A percentile compares a stretch with the other conserved stretches of the same genome.
phyloP scores from a whole-genome alignment of 2,113 vertebrate genomes.

The Alexandromys fortis region DNA sequence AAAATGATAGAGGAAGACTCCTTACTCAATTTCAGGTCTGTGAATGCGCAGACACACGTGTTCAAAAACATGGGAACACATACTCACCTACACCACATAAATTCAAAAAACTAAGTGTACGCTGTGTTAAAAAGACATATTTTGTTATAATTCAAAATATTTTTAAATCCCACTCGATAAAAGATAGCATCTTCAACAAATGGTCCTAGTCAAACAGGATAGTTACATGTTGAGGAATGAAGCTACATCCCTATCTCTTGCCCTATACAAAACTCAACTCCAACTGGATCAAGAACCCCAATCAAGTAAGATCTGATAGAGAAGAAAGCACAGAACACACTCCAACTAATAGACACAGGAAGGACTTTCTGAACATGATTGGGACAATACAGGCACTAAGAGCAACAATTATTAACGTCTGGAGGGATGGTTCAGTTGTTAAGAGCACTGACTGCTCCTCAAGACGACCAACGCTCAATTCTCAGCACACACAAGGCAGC shows the following conservation, averaged over 20 bases:
- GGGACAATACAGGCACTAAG: background rate
- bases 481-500: background rate
- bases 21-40: background rate
- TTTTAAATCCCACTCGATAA: background rate
- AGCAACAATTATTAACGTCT: background rate
- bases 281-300: background rate
- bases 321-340: background rate
- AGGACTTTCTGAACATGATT: background rate
- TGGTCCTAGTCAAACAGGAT: background rate
- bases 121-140: background rate
- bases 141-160: slow-evolving; percentile 27
- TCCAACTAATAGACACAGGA: background rate
- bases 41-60: background rate
- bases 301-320: background rate
- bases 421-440: background rate
- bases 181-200: background rate
- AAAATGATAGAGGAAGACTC: background rate
- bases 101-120: background rate
- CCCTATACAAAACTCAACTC: background rate
- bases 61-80: background rate
- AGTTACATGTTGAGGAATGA: background rate
- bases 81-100: background rate
- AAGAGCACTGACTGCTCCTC: background rate
- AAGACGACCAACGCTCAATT: background rate
- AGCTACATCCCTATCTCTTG: background rate